phyloP scores from a whole-genome alignment of 2,113 vertebrate species.

The Hippopotamus amphibius region DNA sequence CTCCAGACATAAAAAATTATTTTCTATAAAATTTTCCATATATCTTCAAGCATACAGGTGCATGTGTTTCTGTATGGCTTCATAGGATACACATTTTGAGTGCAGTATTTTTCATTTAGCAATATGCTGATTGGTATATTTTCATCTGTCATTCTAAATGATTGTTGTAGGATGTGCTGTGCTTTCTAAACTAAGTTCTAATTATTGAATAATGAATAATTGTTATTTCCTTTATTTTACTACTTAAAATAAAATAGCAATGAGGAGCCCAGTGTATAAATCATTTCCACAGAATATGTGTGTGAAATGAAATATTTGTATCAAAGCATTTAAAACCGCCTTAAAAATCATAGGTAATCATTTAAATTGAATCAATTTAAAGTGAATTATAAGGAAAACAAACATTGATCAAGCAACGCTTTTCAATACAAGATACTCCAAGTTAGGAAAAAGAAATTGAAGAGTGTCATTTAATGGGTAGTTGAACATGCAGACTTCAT shows the following conservation, averaged over 20 bases:
- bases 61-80: not conserved
- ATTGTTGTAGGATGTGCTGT: not conserved
- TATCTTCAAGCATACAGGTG: not conserved
- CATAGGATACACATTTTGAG: not conserved
- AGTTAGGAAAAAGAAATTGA: rapidly evolving
- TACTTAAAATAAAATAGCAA: not conserved
- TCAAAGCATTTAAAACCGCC: not conserved
- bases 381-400: not conserved
- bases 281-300: not conserved
- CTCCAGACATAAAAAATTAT: not conserved
- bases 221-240: not conserved
- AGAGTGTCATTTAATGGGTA: not conserved
- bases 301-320: conserved; percentile 10
- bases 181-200: not conserved
- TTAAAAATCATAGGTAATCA: not conserved
- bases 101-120: not conserved
- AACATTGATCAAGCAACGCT: not conserved
- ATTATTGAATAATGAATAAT: not conserved
- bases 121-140: not conserved
- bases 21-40: not conserved
- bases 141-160: not conserved
- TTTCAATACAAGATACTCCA: not conserved
- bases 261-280: not conserved
- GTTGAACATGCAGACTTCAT: not conserved
- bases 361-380: not conserved